These are phyloP conservation scores for Melitaea athalia DNA, from an alignment of 2,888 invertebrate genomes.

Conservation along the genomic window DNA sequence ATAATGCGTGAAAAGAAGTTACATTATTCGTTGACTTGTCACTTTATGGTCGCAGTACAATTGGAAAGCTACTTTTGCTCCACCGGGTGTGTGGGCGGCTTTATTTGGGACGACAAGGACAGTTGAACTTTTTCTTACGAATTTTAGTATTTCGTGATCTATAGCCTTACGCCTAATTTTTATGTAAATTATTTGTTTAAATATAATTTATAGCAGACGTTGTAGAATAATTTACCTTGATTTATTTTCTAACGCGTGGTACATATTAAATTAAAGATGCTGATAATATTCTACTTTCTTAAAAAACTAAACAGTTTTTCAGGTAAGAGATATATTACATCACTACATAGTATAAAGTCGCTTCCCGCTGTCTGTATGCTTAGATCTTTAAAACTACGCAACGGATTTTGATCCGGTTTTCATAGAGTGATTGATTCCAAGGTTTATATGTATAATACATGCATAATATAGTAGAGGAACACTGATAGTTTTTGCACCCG, in stretches of 20 bases:
- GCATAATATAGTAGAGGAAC: no score
- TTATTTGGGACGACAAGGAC: slow-evolving; percentile 62
- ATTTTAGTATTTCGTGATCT: slow-evolving; percentile 61
- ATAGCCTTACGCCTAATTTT: slow-evolving; percentile 31
- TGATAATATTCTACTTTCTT: no score
- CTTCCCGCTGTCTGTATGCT: no score
- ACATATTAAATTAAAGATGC: not conserved
- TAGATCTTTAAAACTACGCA: no score
- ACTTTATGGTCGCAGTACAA: slow-evolving; percentile 48
- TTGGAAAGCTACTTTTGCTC: slow-evolving; percentile 64
- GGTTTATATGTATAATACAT: no score
- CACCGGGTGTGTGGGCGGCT: slow-evolving; percentile 62
- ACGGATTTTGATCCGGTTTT: no score
- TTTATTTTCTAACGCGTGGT: not conserved
- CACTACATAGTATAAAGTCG: no score
- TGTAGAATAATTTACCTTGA: slow-evolving; percentile 2
- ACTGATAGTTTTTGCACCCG: no score
- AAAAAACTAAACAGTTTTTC: no score
- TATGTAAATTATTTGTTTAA: slow-evolving; percentile 8
- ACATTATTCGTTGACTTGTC: slow-evolving; percentile 61
- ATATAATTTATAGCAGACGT: not conserved
- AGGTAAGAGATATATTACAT: no score
- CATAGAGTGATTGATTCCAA: no score
- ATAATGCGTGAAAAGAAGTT: slow-evolving; percentile 37
- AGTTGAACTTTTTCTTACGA: slow-evolving; percentile 54